Evolutionary conservation across 1,140 invertebrate species (phyloP).

Genomic region (Drosophila santomea): DNA sequence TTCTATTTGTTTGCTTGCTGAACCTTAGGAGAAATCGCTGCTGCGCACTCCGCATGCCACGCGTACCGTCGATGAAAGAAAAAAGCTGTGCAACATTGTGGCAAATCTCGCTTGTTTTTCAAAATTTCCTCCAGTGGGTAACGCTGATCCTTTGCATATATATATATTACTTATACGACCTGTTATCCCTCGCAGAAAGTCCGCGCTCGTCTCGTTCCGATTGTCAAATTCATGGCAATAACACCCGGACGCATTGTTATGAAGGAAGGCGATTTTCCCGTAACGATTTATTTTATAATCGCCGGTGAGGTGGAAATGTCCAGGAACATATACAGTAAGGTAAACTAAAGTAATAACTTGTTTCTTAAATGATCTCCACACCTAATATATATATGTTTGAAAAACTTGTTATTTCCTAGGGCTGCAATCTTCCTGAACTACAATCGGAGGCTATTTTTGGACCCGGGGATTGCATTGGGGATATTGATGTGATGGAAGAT

Average conservation of each 20-base stretch:
- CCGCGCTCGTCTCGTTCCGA: constrained; percentile 52
- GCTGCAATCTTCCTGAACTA: background rate
- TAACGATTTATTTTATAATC: constrained; percentile 56
- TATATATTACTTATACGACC: no score
- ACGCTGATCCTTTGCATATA: no score
- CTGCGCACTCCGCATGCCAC: constrained; percentile 26
- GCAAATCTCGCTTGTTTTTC: constrained; percentile 47
- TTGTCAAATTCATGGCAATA: constrained; percentile 41
- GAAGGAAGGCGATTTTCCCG: constrained; percentile 37
- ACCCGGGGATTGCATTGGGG: constrained; percentile 62
- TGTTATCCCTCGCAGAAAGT: constrained; percentile 42
- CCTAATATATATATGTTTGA: no score
- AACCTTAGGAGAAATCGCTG: constrained; percentile 51
- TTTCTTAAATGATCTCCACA: no score
- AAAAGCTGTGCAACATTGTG: constrained; percentile 53
- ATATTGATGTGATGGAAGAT: constrained; percentile 57
- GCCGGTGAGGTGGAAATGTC: constrained; percentile 62
- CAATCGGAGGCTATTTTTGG: constrained; percentile 57
- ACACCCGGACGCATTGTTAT: constrained; percentile 40
- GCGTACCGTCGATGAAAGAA: constrained; percentile 53
- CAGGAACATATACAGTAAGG: constrained; percentile 46
- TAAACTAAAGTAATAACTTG: background rate
- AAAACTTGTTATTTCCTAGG: background rate
- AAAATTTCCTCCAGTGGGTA: constrained; percentile 53
- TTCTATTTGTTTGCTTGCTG: background rate